Conservation (phyloP, 1,140 invertebrate species). For the Drosophila funebris region DNA sequence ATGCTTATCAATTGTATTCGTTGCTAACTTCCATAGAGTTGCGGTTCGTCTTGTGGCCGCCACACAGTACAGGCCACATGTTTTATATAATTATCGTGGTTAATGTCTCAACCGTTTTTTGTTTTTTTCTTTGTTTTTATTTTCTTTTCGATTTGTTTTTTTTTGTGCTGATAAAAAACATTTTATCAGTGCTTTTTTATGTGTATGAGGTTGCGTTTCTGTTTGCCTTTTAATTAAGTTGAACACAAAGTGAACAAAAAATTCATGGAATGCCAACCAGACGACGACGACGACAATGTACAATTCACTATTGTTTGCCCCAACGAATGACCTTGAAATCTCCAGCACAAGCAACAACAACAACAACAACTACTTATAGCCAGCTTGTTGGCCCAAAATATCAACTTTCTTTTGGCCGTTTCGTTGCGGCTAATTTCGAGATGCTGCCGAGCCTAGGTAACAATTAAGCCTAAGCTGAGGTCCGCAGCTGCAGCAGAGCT, state of each 20-base stretch:
- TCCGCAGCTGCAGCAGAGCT: constrained; percentile 20
- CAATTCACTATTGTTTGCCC: constrained; percentile 59
- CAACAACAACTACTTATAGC: constrained; percentile 11
- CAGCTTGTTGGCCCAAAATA: constrained; percentile 24
- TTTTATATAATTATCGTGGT: constrained; percentile 81
- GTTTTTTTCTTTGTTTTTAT: constrained; percentile 6
- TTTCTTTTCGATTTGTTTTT: constrained; percentile 46
- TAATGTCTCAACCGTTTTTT: constrained; percentile 64
- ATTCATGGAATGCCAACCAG: constrained; percentile 42
- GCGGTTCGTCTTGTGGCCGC: constrained; percentile 32
- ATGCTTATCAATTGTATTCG: constrained; percentile 42
- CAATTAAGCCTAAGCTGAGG: constrained; percentile 35
- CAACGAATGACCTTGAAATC: constrained; percentile 59
- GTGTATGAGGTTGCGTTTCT: constrained; percentile 46
- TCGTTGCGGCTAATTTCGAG: constrained; percentile 51
- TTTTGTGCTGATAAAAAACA: constrained; percentile 45
- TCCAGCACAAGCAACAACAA: background rate
- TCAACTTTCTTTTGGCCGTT: constrained; percentile 58
- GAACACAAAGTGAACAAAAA: constrained; percentile 59
- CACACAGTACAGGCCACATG: constrained; percentile 53
- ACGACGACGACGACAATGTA: constrained; percentile 17
- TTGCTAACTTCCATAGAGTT: constrained; percentile 18
- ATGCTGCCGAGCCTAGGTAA: constrained; percentile 33
- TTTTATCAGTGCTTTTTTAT: constrained; percentile 44
- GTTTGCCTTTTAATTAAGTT: constrained; percentile 81